phyloP scores from a whole-genome alignment of 2,888 invertebrate species.

The Metallyticus violacea region DNA sequence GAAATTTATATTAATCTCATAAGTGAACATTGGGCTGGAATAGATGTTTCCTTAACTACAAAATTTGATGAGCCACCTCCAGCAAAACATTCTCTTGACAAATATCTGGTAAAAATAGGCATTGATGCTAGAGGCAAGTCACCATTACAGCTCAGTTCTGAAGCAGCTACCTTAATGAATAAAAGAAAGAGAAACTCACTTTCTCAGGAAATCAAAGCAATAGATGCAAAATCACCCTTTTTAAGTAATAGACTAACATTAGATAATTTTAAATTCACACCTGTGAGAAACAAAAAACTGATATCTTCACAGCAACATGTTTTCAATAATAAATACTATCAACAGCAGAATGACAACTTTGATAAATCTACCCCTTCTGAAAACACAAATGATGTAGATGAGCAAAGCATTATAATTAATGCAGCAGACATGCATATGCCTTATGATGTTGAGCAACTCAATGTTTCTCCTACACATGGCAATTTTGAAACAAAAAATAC shows the following conservation, averaged over 20 bases:
- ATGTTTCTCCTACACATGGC: neutral
- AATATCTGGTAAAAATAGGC: neutral
- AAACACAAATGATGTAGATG: neutral
- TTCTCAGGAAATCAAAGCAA: neutral
- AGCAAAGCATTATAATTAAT: neutral
- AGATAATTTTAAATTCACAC: slow-evolving; percentile 17
- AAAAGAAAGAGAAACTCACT: neutral
- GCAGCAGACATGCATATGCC: neutral
- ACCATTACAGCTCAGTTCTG: neutral
- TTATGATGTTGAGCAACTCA: neutral
- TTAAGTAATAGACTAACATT: neutral
- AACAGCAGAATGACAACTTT: too few species aligned
- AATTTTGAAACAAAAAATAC: neutral
- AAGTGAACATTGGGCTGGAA: slow-evolving; percentile 53
- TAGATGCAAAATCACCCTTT: neutral
- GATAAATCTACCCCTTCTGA: neutral
- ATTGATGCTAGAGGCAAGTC: neutral
- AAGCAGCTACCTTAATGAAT: neutral
- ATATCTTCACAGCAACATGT: neutral
- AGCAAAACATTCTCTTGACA: neutral
- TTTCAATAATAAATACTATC: neutral
- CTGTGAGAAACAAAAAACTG: slow-evolving; percentile 11
- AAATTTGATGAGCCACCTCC: neutral
- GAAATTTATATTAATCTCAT: slow-evolving; percentile 56
- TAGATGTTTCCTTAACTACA: slow-evolving; percentile 24